phyloP scores from a whole-genome alignment of 2,113 vertebrate genomes.

The Ptilonorhynchus violaceus region DNA sequence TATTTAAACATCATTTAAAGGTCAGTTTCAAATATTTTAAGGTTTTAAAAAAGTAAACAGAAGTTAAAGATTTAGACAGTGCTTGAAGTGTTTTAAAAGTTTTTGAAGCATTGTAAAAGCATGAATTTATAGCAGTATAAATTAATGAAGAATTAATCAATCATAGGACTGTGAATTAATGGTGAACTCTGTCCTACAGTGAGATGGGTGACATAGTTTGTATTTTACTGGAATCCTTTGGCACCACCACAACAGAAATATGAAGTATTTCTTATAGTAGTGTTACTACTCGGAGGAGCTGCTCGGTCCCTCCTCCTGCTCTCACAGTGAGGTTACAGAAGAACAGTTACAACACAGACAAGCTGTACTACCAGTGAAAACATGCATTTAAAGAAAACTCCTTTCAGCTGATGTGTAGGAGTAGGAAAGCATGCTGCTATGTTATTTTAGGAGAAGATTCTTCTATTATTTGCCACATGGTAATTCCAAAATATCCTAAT shows the following conservation, averaged over 20 bases:
- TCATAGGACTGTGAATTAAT: neutral
- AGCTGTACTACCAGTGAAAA: neutral
- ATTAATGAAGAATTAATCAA: neutral
- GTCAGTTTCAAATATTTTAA: neutral
- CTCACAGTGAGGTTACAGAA: neutral
- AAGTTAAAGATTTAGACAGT: neutral
- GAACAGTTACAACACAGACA: neutral
- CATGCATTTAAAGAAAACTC: neutral
- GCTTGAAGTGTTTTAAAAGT: neutral
- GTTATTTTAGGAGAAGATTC: neutral
- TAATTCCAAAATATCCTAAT: neutral
- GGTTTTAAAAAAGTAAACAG: neutral
- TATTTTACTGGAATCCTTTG: neutral
- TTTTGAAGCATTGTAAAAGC: neutral
- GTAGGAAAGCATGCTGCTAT: neutral
- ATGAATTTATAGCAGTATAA: neutral
- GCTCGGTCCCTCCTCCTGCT: neutral
- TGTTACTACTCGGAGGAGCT: neutral
- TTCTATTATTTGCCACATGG: neutral
- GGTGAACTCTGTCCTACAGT: neutral
- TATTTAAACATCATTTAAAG: neutral
- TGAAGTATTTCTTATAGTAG: neutral
- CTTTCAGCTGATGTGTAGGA: neutral
- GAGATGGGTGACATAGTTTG: neutral
- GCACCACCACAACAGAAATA: neutral